A percentile compares a stretch with the other conserved stretches of the same genome.
phyloP scores from a whole-genome alignment of 2,797 vertebrate species.

The Manis crassicaudata region DNA sequence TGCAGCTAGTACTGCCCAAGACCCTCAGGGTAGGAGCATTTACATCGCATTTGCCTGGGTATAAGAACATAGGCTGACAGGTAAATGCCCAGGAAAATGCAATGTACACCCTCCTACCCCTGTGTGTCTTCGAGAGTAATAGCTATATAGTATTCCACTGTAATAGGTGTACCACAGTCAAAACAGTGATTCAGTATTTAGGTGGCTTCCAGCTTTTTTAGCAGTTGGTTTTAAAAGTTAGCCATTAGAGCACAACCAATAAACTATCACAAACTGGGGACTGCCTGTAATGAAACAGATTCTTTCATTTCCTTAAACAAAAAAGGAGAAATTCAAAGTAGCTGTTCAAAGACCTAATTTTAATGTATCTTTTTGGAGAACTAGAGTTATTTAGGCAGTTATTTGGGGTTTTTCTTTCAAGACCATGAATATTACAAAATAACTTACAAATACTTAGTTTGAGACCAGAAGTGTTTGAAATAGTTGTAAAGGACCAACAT shows the following conservation, averaged over 20 bases:
- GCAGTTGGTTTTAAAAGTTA: background rate
- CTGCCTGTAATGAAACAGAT: background rate
- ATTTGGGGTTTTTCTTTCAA: background rate
- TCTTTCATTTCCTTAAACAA: background rate
- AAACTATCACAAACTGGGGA: background rate
- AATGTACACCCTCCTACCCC: too few species aligned
- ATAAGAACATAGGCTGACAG: too few species aligned
- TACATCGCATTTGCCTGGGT: too few species aligned
- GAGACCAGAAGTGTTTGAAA: conserved; percentile 7
- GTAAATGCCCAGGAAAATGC: too few species aligned
- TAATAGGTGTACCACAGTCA: background rate
- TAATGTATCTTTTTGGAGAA: background rate
- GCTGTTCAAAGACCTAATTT: background rate
- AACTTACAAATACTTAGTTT: conserved; percentile 28
- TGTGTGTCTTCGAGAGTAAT: background rate
- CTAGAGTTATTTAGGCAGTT: background rate
- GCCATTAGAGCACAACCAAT: background rate
- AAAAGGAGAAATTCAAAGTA: background rate
- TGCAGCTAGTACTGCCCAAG: too few species aligned
- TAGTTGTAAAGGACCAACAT: background rate
- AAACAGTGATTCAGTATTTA: background rate
- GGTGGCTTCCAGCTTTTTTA: background rate
- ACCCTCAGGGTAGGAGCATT: too few species aligned
- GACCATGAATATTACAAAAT: conserved; percentile 17
- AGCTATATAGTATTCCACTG: background rate